Base-by-base conservation (phyloP, 2,113 vertebrate species). In the Dicentrarchus labrax region DNA sequence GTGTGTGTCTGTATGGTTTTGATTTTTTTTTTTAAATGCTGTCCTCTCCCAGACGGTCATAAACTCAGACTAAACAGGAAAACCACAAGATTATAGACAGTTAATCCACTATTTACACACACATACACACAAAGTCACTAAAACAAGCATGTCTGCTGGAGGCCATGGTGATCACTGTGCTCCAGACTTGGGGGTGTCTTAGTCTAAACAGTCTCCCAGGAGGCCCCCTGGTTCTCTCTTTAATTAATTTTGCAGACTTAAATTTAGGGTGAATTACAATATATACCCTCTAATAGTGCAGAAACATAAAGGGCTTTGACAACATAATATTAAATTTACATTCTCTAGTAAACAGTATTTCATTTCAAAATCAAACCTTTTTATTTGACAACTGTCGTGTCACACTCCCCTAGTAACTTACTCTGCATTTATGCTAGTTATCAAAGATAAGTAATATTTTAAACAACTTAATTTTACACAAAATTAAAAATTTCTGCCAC, bases 1-100 rank as follows among this genome's bases (percentile, higher is more conserved):
- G 54, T 72, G 79, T 65, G 48, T 53, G 51, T 74, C 16, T 76
- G 60, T 24, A 9, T 45, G n/a, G 70, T n/a, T n/a, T 13, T 72
- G 85, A 87, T 70, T 67, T 83, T 72, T 80, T 72, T 4, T 72
- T 80, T 72, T 4, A 41, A 86, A 74, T 56, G 78, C 62, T 84
- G 78, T 85, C 85, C 89, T 92, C 68, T 89, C 69, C 80, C 86
- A 94, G 92, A 94, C 89, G 22, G 83, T 90, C 90, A 90, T 73
- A 86, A 89, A 91, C 47, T 85, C 78, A 94, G 94, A 94, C 94
- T 93, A 94, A 94, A 94, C 94, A 94, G 93, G 91, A 94, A 94
- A 90, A 79, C 87, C 87, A 66, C 86, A 70, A 69, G 78, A 67
- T 89, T 88, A 88, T 84, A 91, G 86, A 82, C 82, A 86, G 76